Percentiles rank a stretch among this genome's conserved stretches.
phyloP scores from a whole-genome alignment of 2,113 vertebrate genomes.

The Cynoglossus semilaevis region DNA sequence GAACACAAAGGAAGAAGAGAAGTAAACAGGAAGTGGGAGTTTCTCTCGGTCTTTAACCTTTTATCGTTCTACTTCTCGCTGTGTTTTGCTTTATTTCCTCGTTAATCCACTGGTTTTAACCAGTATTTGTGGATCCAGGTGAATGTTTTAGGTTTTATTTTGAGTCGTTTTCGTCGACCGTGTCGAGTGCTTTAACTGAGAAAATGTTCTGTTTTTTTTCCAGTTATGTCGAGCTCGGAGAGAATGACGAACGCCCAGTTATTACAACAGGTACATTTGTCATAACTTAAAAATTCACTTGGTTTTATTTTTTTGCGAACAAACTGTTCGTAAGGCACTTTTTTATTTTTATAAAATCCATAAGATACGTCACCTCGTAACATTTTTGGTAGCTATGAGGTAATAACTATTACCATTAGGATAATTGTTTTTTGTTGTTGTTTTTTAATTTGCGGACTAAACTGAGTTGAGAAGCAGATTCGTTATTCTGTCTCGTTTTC shows the following conservation, averaged over 20 bases:
- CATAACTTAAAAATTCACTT: no score
- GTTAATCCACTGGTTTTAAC: not conserved
- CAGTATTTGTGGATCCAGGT: accelerated
- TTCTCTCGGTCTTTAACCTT: accelerated
- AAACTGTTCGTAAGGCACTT: no score
- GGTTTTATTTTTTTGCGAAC: no score
- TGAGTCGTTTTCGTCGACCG: not conserved
- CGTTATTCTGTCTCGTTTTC: no score
- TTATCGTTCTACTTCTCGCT: accelerated
- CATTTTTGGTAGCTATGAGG: no score
- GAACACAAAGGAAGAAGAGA: slow-evolving; percentile 12
- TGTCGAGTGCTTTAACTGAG: not conserved
- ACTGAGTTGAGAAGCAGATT: no score
- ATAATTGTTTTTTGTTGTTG: no score
- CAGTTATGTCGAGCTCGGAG: slow-evolving; percentile 46
- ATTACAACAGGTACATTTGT: slow-evolving; percentile 49
- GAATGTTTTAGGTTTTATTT: accelerated
- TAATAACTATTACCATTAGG: no score
- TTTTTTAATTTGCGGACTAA: no score
- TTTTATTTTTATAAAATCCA: no score
- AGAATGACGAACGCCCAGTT: slow-evolving; percentile 53
- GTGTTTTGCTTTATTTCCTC: not conserved
- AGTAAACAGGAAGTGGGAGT: slow-evolving; percentile 50
- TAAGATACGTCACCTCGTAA: no score
- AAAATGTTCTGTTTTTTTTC: not conserved